These are phyloP conservation scores for Enteromius anoplus DNA, from an alignment of 2,797 vertebrate species.

Conservation along the genomic window DNA sequence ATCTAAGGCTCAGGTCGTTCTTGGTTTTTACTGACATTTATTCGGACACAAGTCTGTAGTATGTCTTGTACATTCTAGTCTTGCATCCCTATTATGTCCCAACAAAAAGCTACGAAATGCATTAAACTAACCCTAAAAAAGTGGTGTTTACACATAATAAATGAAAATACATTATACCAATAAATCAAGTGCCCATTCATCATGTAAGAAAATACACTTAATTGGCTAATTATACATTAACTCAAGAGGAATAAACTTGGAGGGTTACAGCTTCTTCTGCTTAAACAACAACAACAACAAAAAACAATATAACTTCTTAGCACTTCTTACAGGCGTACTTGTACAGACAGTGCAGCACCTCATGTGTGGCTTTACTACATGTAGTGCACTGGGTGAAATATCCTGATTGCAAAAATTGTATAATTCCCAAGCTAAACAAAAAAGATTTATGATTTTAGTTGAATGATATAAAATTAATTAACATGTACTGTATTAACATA, in stretches of 20 bases:
- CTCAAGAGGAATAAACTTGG: no score
- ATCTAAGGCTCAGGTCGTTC: no score
- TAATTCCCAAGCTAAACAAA: not conserved
- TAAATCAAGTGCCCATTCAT: not conserved
- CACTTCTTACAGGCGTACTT: not conserved
- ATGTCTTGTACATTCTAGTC: no score
- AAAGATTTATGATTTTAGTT: not conserved
- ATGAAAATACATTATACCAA: not conserved
- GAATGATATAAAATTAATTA: not conserved
- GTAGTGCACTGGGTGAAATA: not conserved
- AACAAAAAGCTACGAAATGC: conserved; percentile 3
- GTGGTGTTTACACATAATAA: not conserved
- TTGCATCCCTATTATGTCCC: not conserved
- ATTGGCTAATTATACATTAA: not conserved
- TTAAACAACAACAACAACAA: no score
- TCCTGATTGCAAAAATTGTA: not conserved
- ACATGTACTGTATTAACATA: not conserved
- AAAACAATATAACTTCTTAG: not conserved
- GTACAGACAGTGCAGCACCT: not conserved
- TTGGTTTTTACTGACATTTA: not conserved
- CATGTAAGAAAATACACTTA: not conserved
- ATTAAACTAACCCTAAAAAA: not conserved
- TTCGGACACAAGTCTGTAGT: no score
- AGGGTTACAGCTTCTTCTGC: no score
- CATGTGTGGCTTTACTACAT: not conserved